Base-by-base conservation (phyloP, 2,113 vertebrate genomes). In the Crotalus horridus region DNA sequence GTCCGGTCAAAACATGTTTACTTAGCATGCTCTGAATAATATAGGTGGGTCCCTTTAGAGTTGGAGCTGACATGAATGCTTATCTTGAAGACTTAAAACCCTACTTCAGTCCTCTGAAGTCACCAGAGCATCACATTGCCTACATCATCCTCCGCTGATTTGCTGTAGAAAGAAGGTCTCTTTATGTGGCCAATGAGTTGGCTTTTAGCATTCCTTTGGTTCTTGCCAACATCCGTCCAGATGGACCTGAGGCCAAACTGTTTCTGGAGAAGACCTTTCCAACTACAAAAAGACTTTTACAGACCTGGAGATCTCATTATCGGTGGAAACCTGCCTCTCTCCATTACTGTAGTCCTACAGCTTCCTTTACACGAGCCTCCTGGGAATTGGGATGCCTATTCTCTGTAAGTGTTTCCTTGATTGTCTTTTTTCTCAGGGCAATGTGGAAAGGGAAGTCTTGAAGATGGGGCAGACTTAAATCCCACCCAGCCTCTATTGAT, bases 71-170 rank as follows among this genome's bases (percentile, higher is more conserved):
- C 8, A 61, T 10, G 0, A 61, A 85, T 20, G 69, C 69, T 74
- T 17, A 74, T n/a, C 29, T n/a, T 74, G 1, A 12, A 74, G 69
- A 6, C 4, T 33, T 74, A 33, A 74, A 29, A 17, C n/a, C 69
- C 69, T 5, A 21, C 17, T 39, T 85, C 2, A 21, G 1, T 0
- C n/a, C 1, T 43, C 17, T 85, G 39, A 24, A 24, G 10, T 86
- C 43, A 46, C 0, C 21, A 46, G 43, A 43, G 21, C n/a, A 48
- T 2, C 43, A 11, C 8, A 0, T 13, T 21, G 1, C 17, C 3
- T 10, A 7, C 29, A 13, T 15, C 1, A 12, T 3, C 61, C 87
- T 33, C 29, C 3, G 2, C 61, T 13, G 21, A 1, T 12, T 43
- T 61, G 6, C 0, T 43, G 9, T 13, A 13, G 4, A 21, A 43